phyloP scores from a whole-genome alignment of 2,888 invertebrate genomes.

The Alsophila aescularia region DNA sequence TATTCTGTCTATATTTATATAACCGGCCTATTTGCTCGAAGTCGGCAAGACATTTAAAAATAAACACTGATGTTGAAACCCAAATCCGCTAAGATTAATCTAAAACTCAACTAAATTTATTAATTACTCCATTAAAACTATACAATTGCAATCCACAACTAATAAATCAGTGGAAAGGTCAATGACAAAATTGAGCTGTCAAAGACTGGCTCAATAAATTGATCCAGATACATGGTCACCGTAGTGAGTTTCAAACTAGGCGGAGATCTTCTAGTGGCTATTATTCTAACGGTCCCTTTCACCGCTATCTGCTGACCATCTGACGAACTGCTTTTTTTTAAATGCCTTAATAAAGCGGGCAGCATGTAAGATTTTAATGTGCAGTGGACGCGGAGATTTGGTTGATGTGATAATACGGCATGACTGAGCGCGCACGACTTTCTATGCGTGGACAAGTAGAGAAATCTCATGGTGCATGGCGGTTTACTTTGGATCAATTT shows the following conservation, averaged over 20 bases:
- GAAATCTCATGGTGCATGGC: slow-evolving; percentile 46
- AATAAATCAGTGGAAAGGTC: slow-evolving; percentile 55
- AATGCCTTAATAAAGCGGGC: slow-evolving; percentile 78
- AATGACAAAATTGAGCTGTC: slow-evolving; percentile 55
- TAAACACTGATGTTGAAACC: neutral
- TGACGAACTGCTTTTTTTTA: slow-evolving; percentile 76
- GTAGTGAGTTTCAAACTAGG: slow-evolving; percentile 54
- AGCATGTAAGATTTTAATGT: slow-evolving; percentile 81
- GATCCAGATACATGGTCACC: slow-evolving; percentile 57
- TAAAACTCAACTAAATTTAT: slow-evolving; percentile 6
- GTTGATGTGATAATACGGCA: slow-evolving; percentile 78
- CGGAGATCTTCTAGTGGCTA: slow-evolving; percentile 70
- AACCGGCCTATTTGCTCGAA: neutral
- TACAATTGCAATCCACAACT: slow-evolving; percentile 34
- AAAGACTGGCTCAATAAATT: slow-evolving; percentile 57
- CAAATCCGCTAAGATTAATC: slow-evolving; percentile 7
- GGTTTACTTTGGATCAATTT: slow-evolving; percentile 58
- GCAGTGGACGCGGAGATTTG: slow-evolving; percentile 73
- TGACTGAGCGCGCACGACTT: slow-evolving; percentile 79
- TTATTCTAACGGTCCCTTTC: slow-evolving; percentile 82
- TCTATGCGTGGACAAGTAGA: slow-evolving; percentile 67
- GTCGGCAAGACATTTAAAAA: neutral
- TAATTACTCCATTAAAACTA: slow-evolving; percentile 30
- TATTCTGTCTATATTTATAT: neutral
- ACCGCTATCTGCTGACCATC: slow-evolving; percentile 83